Evolutionary conservation across 1,140 invertebrate species (phyloP).

Genomic region (Maniola jurtina): DNA sequence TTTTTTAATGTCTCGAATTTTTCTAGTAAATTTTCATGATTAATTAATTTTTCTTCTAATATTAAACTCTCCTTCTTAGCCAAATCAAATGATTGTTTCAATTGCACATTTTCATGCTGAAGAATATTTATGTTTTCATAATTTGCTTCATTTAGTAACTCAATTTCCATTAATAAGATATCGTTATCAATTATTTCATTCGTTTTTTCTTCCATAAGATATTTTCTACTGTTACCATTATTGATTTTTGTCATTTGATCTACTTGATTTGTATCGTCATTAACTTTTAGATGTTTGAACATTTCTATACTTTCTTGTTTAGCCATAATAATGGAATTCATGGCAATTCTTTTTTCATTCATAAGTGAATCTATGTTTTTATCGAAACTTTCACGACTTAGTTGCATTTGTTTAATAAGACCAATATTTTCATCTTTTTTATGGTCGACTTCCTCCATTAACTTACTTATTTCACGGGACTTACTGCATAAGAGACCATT

Average conservation of each 20-base stretch:
- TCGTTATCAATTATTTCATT: conserved; percentile 31
- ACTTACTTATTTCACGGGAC: conserved; percentile 53
- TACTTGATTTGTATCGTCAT: conserved; percentile 28
- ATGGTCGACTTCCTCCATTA: conserved; percentile 47
- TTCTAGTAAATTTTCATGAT: conserved; percentile 44
- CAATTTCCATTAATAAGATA: conserved; percentile 50
- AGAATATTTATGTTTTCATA: conserved; percentile 44
- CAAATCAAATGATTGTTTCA: conserved; percentile 52
- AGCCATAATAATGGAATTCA: conserved; percentile 47
- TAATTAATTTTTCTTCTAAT: conserved; percentile 42
- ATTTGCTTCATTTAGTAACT: conserved; percentile 47
- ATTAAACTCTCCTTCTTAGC: conserved; percentile 47
- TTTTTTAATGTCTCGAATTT: conserved; percentile 44
- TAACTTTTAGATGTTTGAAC: conserved; percentile 45
- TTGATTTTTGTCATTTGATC: conserved; percentile 22
- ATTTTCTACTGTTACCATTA: conserved; percentile 20
- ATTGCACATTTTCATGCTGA: conserved; percentile 47
- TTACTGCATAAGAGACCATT: conserved; percentile 52
- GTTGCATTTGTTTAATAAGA: conserved; percentile 42
- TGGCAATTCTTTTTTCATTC: conserved; percentile 48
- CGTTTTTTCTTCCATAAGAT: conserved; percentile 9
- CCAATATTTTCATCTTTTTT: conserved; percentile 41
- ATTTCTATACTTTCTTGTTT: conserved; percentile 57
- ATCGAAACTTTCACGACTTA: conserved; percentile 38
- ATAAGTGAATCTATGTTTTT: conserved; percentile 42